A percentile compares a stretch with the other conserved stretches of the same genome.
Conservation (phyloP, 1,140 invertebrate genomes). For the Brachystomella parvula region DNA sequence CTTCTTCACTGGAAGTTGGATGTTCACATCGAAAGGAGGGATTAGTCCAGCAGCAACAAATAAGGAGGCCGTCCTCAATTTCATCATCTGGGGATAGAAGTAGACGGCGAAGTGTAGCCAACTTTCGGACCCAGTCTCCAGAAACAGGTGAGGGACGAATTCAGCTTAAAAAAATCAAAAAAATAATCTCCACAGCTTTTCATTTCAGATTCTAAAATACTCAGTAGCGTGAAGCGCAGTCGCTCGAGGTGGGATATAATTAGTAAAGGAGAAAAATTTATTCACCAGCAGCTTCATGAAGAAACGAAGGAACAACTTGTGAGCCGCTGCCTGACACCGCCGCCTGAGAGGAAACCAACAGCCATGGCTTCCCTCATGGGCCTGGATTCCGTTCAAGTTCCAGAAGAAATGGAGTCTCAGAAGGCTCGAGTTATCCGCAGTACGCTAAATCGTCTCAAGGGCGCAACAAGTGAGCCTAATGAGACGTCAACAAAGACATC, state of each 20-base stretch:
- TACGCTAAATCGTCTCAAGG: no score
- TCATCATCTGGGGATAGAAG: background rate
- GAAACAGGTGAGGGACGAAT: no score
- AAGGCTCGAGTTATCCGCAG: no score
- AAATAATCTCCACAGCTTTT: background rate
- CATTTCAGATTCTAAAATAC: background rate
- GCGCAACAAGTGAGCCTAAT: no score
- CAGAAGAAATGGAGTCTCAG: no score
- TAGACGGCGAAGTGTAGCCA: no score
- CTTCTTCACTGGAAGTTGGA: background rate
- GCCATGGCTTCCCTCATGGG: constrained; percentile 4
- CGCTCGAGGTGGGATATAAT: background rate
- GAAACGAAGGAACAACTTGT: background rate
- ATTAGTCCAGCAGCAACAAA: no score
- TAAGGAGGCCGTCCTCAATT: background rate
- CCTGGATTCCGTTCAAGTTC: no score
- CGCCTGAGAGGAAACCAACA: background rate
- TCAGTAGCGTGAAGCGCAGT: background rate
- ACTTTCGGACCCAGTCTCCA: background rate
- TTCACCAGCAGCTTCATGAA: background rate
- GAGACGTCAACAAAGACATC: no score
- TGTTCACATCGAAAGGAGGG: no score
- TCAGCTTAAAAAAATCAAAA: background rate
- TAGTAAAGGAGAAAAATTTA: background rate
- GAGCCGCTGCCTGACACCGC: background rate